Percentiles rank a stretch among this genome's conserved stretches.
Conservation (phyloP, 2,888 invertebrate genomes). For the Seladonia tumulorum region DNA sequence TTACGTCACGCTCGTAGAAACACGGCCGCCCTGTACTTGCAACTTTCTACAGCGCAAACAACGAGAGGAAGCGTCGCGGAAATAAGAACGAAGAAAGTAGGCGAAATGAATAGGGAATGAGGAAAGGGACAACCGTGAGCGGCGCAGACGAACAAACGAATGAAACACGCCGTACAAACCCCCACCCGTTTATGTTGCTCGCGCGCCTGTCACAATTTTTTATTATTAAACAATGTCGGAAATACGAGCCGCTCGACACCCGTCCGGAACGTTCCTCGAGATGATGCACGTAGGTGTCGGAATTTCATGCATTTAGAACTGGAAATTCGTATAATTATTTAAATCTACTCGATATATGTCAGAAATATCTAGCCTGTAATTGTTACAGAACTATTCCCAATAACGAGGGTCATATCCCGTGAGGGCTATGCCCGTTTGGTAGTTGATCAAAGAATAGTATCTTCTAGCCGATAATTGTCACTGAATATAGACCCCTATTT, state of each 20-base stretch:
- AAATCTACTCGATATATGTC: no score
- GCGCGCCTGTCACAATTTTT: not conserved
- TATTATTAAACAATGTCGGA: constrained; percentile 4
- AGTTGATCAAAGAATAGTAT: no score
- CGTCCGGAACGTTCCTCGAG: not conserved
- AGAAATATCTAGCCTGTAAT: no score
- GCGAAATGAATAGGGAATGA: constrained; percentile 57
- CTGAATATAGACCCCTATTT: no score
- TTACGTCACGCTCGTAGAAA: constrained; percentile 58
- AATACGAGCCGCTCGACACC: not conserved
- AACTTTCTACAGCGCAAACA: constrained; percentile 39
- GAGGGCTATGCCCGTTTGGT: no score
- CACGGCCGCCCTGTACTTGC: constrained; percentile 31
- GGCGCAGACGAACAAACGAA: not conserved
- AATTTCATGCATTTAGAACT: not conserved
- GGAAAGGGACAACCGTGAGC: constrained; percentile 26
- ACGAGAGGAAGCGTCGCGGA: constrained; percentile 14
- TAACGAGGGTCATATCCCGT: no score
- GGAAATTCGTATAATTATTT: no score
- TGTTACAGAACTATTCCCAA: no score
- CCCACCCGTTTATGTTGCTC: not conserved
- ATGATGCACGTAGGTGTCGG: not conserved
- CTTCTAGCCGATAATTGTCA: no score
- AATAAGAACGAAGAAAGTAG: constrained; percentile 45
- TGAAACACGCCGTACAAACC: not conserved